phyloP scores from a whole-genome alignment of 2,888 invertebrate species.

The Philonicus albiceps region DNA sequence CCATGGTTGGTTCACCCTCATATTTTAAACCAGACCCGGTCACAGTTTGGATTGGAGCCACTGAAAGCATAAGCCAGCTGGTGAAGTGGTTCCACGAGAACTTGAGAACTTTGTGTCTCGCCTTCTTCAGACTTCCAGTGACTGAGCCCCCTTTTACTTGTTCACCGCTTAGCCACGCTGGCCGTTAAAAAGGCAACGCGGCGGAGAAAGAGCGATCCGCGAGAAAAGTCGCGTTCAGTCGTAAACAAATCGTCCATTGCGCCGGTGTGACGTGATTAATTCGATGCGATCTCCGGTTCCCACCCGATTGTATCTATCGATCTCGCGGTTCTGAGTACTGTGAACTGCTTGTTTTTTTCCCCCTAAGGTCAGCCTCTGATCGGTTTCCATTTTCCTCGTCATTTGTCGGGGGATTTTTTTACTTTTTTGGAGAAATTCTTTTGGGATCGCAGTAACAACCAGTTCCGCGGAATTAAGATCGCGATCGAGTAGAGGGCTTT shows the following conservation, averaged over 20 bases:
- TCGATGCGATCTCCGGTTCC: neutral
- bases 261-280: slow-evolving; percentile 8
- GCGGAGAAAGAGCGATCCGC: neutral
- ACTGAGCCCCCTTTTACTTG: neutral
- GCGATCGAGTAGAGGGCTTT: neutral
- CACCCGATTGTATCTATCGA: neutral
- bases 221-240: slow-evolving; percentile 13
- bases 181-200: neutral
- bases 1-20: neutral
- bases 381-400: neutral
- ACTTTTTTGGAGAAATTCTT: neutral
- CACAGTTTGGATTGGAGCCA: neutral
- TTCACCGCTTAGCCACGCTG: neutral
- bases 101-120: neutral
- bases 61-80: neutral
- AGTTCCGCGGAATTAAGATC: neutral
- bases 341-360: neutral
- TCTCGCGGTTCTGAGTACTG: neutral
- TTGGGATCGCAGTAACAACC: neutral
- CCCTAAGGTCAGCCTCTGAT: neutral
- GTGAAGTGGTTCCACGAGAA: neutral
- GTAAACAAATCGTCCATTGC: slow-evolving; percentile 36
- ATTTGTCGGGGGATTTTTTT: neutral
- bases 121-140: neutral
- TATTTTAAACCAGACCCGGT: neutral